Evolutionary conservation across 2,888 invertebrate genomes (phyloP), one percentile per base, ranked within the genome.

Genomic region (Patella ulyssiponensis): DNA sequence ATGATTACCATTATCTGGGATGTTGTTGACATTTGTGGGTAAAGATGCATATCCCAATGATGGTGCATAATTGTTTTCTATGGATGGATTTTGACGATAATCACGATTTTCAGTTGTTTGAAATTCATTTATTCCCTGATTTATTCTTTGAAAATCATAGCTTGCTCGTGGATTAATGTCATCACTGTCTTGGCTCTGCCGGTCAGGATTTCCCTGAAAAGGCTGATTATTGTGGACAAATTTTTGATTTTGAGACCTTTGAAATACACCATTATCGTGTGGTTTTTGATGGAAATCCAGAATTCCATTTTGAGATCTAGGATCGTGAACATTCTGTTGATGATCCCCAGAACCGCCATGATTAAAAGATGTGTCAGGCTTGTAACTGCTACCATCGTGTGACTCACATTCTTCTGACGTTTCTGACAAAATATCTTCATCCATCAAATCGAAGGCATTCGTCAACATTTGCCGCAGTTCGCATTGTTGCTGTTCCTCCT

Each of bases 401-500:
- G 76, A 73, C 44, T 81, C 79, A 11, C 78, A 87, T 17, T 87
- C 87, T 69, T 87, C 86, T 0, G 87, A 86, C 11, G 86, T 85
- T 44, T 84, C 84, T 5, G 88, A 89, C 44, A 88, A 81, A 27
- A 86, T 86, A 71, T 89, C 89, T 77, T 90, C 89, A 64, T 87
- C 87, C 3, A 87, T 82, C 69, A 87, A 79, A 75, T 88, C 89
- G 75, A 90, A 88, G 2, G 87, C 90, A 79, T 87, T 86, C 0
- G 87, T 87, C 74, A 90, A 80, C 69, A 89, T 78, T 51, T 87
- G 85, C 56, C 86, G 81, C 27, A 90, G 76, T 90, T 91, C 90
- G 81, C 88, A 85, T 73, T 89, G 86, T 71, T 89, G 85, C 23
- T 87, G 87, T 75, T 89, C 85, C 64, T 90, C 90, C 74, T 91